Conservation (phyloP, 2,113 vertebrate species). For the Probosciger aterrimus region DNA sequence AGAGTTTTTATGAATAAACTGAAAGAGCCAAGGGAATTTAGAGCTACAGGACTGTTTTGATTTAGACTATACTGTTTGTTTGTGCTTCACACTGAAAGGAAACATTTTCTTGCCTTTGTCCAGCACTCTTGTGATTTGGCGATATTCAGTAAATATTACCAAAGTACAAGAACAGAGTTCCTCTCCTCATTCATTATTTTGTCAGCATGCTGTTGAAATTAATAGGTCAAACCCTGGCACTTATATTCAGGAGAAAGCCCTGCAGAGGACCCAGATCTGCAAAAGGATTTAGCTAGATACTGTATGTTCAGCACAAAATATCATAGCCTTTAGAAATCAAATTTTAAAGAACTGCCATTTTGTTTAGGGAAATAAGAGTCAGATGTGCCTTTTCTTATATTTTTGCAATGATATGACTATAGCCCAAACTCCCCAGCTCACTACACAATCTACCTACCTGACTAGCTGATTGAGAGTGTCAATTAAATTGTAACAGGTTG, state of each 20-base stretch:
- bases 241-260: neutral
- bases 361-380: neutral
- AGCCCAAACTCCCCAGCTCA: neutral
- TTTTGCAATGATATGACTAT: neutral
- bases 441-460: neutral
- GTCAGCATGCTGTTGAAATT: neutral
- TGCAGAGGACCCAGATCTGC: neutral
- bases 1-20: neutral
- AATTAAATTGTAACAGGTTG: conserved; percentile 67
- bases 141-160: neutral
- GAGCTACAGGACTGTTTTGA: neutral
- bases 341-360: neutral
- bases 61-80: neutral
- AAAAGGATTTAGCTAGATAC: neutral
- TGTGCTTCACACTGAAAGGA: neutral
- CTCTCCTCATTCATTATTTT: conserved; percentile 1
- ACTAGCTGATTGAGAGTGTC: conserved; percentile 44
- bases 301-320: neutral
- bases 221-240: neutral
- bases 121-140: neutral
- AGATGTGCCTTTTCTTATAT: neutral
- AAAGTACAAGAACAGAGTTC: neutral
- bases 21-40: neutral
- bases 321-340: neutral
- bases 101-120: neutral